These are phyloP conservation scores for Brachyopa scutellaris DNA, from an alignment of 2,888 invertebrate genomes.

Conservation along the genomic window DNA sequence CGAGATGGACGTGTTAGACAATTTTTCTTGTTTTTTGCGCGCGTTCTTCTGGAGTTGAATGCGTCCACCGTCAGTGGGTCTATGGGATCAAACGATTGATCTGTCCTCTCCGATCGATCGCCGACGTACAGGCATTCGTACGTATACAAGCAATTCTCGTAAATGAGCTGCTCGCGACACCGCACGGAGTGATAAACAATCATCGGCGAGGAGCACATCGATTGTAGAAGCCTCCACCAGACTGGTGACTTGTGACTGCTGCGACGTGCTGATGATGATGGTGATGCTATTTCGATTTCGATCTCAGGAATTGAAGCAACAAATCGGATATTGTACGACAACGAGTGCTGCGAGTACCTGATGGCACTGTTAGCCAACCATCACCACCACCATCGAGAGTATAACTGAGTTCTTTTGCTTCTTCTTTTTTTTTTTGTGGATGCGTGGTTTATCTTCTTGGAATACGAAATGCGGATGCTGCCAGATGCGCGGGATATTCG, in stretches of 20 bases:
- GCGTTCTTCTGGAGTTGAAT: constrained; percentile 20
- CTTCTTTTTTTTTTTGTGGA: constrained; percentile 33
- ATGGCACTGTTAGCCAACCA: no score
- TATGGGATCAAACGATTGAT: constrained; percentile 71
- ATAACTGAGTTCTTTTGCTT: constrained; percentile 54
- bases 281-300: constrained; percentile 37
- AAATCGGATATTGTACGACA: constrained; percentile 69
- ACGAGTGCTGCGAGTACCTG: no score
- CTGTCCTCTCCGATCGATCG: constrained; percentile 45
- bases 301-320: constrained; percentile 60
- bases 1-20: constrained; percentile 66
- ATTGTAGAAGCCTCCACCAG: constrained; percentile 26
- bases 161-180: constrained; percentile 68
- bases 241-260: background rate
- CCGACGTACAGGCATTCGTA: no score
- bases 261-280: background rate
- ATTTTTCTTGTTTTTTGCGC: constrained; percentile 70
- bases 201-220: constrained; percentile 48
- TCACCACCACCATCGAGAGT: constrained; percentile 9
- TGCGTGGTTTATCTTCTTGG: constrained; percentile 68
- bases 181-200: constrained; percentile 61
- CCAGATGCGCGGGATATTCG: constrained; percentile 70
- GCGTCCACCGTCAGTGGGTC: constrained; percentile 53
- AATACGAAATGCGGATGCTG: constrained; percentile 71
- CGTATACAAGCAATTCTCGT: constrained; percentile 61